Conservation (phyloP, 2,888 invertebrate species). For the Acanthosoma haemorrhoidale region DNA sequence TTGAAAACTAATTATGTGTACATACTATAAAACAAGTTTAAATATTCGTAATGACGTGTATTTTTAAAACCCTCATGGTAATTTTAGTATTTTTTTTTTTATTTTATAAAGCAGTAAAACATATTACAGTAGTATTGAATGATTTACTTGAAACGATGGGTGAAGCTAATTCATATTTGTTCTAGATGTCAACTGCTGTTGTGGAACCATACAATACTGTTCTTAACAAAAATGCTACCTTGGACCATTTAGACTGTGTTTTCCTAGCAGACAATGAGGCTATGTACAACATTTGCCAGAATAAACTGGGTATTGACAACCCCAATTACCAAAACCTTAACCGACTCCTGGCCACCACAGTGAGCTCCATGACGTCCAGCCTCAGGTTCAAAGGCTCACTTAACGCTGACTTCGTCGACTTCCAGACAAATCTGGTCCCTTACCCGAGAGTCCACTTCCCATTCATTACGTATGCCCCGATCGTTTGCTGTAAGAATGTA, state of each 20-base stretch:
- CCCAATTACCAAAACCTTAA: constrained; percentile 81
- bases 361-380: constrained; percentile 41
- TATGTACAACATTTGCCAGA: constrained; percentile 84
- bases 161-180: constrained; percentile 38
- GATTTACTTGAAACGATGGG: too few species aligned
- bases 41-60: not conserved
- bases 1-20: too few species aligned
- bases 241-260: constrained; percentile 81
- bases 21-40: not conserved
- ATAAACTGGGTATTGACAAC: constrained; percentile 74
- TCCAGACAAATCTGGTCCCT: constrained; percentile 42
- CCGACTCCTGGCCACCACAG: constrained; percentile 59
- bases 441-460: constrained; percentile 41
- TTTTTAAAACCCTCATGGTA: not conserved
- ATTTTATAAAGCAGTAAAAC: not conserved
- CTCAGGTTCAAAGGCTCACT: constrained; percentile 40
- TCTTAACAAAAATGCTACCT: constrained; percentile 82
- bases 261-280: constrained; percentile 95
- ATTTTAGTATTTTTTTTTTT: not conserved
- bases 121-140: too few species aligned
- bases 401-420: constrained; percentile 41
- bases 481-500: constrained; percentile 32
- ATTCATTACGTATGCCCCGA: constrained; percentile 40
- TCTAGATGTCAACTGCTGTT: constrained; percentile 79
- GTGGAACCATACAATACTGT: constrained; percentile 93